These are phyloP conservation scores for Drosophila limbata DNA, from an alignment of 2,888 invertebrate genomes.

Conservation along the genomic window DNA sequence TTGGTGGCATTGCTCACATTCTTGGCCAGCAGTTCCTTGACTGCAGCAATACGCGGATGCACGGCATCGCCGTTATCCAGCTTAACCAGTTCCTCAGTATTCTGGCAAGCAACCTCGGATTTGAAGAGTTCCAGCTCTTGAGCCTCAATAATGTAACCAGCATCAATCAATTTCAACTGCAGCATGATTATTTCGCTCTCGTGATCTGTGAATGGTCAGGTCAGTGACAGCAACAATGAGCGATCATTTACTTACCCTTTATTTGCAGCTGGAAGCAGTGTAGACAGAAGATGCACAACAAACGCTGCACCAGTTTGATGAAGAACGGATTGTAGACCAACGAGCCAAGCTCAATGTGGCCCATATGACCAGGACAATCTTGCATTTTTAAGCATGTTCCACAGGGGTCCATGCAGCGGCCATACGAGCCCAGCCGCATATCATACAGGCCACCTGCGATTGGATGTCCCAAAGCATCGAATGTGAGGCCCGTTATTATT, in stretches of 20 bases:
- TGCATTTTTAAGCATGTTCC: constrained; percentile 90
- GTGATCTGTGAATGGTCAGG: constrained; percentile 72
- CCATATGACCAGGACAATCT: constrained; percentile 96
- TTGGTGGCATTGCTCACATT: constrained; percentile 49
- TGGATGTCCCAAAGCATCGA: constrained; percentile 94
- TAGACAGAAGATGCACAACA: constrained; percentile 90
- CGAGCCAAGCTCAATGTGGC: constrained; percentile 95
- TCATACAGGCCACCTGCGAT: constrained; percentile 96
- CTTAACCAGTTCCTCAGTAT: constrained; percentile 69
- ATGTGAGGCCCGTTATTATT: constrained; percentile 91
- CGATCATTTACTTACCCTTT: constrained; percentile 85
- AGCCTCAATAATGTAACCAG: constrained; percentile 90
- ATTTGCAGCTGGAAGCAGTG: constrained; percentile 90
- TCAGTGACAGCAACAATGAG: background rate
- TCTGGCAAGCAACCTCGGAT: constrained; percentile 82
- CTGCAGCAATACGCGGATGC: constrained; percentile 86
- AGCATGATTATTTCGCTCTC: constrained; percentile 85
- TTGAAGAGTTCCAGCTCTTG: constrained; percentile 88
- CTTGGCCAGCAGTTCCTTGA: constrained; percentile 84
- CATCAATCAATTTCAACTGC: constrained; percentile 91
- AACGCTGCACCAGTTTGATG: constrained; percentile 89
- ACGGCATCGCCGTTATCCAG: constrained; percentile 82
- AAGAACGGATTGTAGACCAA: constrained; percentile 96
- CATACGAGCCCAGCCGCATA: constrained; percentile 89
- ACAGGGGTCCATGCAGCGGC: constrained; percentile 88